phyloP scores from a whole-genome alignment of 2,113 vertebrate species.

The Catagonus wagneri region DNA sequence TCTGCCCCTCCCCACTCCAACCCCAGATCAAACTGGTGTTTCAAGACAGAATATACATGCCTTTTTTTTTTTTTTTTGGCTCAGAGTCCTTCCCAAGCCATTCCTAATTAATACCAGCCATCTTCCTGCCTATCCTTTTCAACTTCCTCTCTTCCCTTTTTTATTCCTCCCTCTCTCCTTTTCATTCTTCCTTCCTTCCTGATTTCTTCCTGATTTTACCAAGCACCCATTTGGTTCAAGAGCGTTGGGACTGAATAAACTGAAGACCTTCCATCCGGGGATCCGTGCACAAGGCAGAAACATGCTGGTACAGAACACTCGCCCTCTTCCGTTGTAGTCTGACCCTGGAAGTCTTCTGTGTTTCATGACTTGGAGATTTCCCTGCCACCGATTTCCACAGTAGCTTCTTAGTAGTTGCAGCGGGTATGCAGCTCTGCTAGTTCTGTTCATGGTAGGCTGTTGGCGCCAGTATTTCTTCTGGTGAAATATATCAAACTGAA shows the following conservation, averaged over 20 bases:
- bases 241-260: background rate
- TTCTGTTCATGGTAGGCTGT: background rate
- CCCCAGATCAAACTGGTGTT: background rate
- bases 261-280: background rate
- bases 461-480: background rate
- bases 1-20: too few species aligned
- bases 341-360: background rate
- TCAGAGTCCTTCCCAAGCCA: background rate
- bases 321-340: background rate
- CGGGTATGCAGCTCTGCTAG: background rate
- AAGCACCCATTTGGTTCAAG: background rate
- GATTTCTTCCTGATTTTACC: background rate
- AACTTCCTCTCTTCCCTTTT: background rate
- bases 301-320: rapidly evolving
- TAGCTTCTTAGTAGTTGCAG: background rate
- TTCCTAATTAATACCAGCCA: background rate
- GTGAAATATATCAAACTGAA: background rate
- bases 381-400: background rate
- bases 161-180: too few species aligned
- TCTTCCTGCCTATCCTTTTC: background rate
- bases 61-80: too few species aligned
- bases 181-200: background rate
- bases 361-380: too few species aligned
- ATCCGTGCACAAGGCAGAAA: background rate
- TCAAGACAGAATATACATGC: background rate